Base-by-base conservation (phyloP, 2,113 vertebrate genomes). In the Phalacrocorax pelagicus region DNA sequence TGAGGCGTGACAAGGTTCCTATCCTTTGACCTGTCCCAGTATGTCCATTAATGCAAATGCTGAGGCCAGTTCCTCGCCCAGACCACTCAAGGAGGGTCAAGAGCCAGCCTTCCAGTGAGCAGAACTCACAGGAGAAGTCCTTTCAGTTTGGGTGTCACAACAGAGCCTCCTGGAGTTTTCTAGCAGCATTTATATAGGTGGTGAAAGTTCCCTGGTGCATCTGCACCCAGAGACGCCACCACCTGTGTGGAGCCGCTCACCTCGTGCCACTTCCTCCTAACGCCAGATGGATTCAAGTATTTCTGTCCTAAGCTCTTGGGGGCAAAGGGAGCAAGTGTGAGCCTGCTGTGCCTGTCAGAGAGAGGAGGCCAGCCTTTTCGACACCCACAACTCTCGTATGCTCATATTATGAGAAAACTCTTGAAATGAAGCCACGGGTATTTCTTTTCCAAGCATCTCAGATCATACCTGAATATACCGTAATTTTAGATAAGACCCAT, bases 331-430 rank as follows among this genome's bases (percentile, higher is more conserved):
- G 15, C 44, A 63, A 47, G 26, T 2, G 13, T 10, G 42, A 81
- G 11, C 18, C n/a, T 72, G 67, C 62, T 59, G 52, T 32, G 42
- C 42, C 79, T 40, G 0, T 19, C 0, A 0, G 26, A 17, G 66
- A 61, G 80, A 46, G 47, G 49, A 15, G 32, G 30, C 15, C 61
- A 85, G 30, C 23, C 55, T 73, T 11, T 61, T 34, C 63, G 57
- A 54, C 3, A 24, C 10, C 11, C 52, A 55, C 17, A 67, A 30
- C 42, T 54, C 34, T 78, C 9, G 0, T 13, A 46, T 20, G 6
- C 52, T 85, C 69, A 22, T 52, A 36, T 58, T 58, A 51, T 26
- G 10, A 80, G 42, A 81, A 11, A 74, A 63, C 52, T 79, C 57
- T 58, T 66, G n/a, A 85, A 62, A 79, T 27, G 32, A 54, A 85